Conservation (phyloP, 2,113 vertebrate species). For the Lampris megalopsis region DNA sequence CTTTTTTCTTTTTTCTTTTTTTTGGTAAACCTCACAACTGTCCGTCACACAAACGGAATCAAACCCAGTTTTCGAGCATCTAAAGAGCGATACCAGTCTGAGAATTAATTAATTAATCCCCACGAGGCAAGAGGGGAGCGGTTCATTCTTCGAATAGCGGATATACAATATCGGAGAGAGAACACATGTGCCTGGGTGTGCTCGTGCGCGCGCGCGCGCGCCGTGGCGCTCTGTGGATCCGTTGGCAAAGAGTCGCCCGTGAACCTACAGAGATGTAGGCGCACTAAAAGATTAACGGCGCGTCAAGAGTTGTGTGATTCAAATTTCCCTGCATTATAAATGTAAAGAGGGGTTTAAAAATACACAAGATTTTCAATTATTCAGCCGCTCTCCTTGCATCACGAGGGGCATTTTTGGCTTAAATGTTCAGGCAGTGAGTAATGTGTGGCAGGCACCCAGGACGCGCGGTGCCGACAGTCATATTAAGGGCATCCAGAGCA, state of each 20-base stretch:
- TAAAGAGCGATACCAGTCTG: too few species aligned
- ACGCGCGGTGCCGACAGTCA: too few species aligned
- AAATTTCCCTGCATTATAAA: constrained; percentile 74
- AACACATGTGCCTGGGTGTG: constrained; percentile 2
- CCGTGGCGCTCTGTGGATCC: constrained; percentile 31
- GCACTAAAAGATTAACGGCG: constrained; percentile 67
- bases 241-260: constrained; percentile 50
- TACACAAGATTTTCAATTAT: constrained; percentile 75
- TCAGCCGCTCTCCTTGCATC: constrained; percentile 44
- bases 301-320: constrained; percentile 69
- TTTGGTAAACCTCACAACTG: too few species aligned
- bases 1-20: too few species aligned
- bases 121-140: too few species aligned
- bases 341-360: constrained; percentile 75
- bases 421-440: constrained; percentile 28
- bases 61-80: too few species aligned
- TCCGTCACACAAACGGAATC: too few species aligned
- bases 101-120: too few species aligned
- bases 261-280: constrained; percentile 51
- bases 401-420: constrained; percentile 39
- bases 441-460: constrained; percentile 9
- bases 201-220: constrained; percentile 21
- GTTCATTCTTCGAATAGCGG: too few species aligned
- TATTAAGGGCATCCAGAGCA: too few species aligned
- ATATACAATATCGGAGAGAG: too few species aligned